Evolutionary conservation across 2,113 vertebrate species (phyloP).

Genomic region (Empidonax alnorum): DNA sequence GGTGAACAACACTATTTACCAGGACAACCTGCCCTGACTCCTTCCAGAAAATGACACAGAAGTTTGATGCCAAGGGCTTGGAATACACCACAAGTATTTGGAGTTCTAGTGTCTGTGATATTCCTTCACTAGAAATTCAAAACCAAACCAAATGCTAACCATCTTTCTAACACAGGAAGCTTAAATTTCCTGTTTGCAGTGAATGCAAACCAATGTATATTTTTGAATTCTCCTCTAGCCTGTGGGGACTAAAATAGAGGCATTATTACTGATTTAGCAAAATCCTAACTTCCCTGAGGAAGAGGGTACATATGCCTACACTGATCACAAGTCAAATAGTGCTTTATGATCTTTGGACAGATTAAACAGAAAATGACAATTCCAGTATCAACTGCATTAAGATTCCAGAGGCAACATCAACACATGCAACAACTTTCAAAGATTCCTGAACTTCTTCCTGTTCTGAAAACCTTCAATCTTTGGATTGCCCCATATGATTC

Average conservation of each 20-base stretch:
- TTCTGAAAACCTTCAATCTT: neutral
- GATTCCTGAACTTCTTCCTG: neutral
- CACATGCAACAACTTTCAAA: neutral
- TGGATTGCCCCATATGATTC: neutral
- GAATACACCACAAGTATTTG: neutral
- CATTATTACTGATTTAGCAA: neutral
- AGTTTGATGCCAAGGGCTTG: neutral
- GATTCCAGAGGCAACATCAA: neutral
- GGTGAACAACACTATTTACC: neutral
- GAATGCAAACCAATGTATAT: neutral
- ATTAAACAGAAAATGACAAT: neutral
- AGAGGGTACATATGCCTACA: neutral
- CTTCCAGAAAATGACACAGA: neutral
- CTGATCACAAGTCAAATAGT: neutral
- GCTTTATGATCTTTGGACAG: neutral
- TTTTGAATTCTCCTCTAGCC: neutral
- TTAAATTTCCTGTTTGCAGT: neutral
- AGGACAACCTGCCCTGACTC: neutral
- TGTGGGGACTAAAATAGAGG: neutral
- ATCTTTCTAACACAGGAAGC: neutral
- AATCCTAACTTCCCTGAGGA: neutral
- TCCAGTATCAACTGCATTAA: neutral
- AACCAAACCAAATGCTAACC: neutral
- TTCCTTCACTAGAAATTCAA: neutral
- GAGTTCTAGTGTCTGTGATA: neutral